Evolutionary conservation across 2,888 invertebrate genomes (phyloP).

Genomic region (Myopa tessellatipennis): DNA sequence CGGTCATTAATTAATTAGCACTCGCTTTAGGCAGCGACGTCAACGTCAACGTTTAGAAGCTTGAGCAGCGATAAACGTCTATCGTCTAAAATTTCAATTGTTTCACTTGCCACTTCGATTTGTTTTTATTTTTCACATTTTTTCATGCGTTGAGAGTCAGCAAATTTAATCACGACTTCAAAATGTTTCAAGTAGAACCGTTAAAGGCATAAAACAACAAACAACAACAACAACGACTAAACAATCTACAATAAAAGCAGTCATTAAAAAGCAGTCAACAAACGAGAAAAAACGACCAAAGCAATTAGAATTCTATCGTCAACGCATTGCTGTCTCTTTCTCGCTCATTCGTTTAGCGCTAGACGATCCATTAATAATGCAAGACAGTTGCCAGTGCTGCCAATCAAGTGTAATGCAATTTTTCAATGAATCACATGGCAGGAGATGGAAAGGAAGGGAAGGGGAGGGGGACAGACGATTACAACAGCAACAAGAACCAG

Average conservation of each 20-base stretch:
- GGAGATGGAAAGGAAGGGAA: not conserved
- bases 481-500: not conserved
- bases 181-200: too few relatives aligned
- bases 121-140: too few relatives aligned
- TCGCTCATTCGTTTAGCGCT: too few relatives aligned
- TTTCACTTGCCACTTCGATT: not conserved
- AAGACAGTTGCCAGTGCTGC: slow-evolving; percentile 14
- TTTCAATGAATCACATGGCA: not conserved
- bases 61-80: too few relatives aligned
- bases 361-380: not conserved
- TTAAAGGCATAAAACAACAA: slow-evolving; percentile 7
- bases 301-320: not conserved
- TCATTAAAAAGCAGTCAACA: not conserved
- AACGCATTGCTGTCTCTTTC: too few relatives aligned
- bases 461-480: too few relatives aligned
- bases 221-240: not conserved
- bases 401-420: not conserved
- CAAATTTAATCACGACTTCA: too few relatives aligned
- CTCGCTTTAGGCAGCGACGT: slow-evolving; percentile 4
- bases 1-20: slow-evolving; percentile 19
- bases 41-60: slow-evolving; percentile 9
- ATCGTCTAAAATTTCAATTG: not conserved
- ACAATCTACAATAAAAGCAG: not conserved
- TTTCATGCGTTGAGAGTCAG: too few relatives aligned
- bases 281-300: not conserved